Base-by-base conservation (phyloP, 2,113 vertebrate genomes). In the Electrona antarctica region DNA sequence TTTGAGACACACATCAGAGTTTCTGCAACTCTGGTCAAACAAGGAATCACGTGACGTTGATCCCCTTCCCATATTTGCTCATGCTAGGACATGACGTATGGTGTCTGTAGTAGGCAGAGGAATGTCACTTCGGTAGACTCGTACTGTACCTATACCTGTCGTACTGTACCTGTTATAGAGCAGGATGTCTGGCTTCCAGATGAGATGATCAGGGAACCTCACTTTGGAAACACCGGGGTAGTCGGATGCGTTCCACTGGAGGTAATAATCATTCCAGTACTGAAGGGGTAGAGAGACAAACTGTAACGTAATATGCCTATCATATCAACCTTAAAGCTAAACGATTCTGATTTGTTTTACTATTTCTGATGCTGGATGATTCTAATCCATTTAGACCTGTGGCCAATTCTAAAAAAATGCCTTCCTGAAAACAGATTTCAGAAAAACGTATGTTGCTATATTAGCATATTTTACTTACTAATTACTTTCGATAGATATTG, bases 151-250 rank as follows among this genome's bases (percentile, higher is more conserved):
- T 59, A 67, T 54, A 61, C 15, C 58, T 7, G 55, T 51, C 71
- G 47, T 9, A 7, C 88, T 78, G 33, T 90, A 99, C 97, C 97
- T 99, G 95, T 99, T 99, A 63, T 98, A 98, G 10, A 99, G 96
- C 70, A 99, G 95, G 80, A 99, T 97, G 88, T 99, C 97, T 6
- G 97, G 97, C 76, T 95, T 98, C 97, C 97, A 99, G 71, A 98
- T 95, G 67, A 95, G 92, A 59, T 93, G 89, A 85, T 95, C 94
- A 2, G 96, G 96, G 87, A 99, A 96, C 71, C 96, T 94, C 15
- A 98, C 91, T 0, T 87, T 95, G 85, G 92, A 92, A 87, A 99
- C 95, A 3, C 95, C 97, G 0, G 96, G 94, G 76, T 97, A 98
- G 0, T 96, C 95, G 0, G 93, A 93, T 67, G 84, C 4, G 3